Percentiles rank a stretch among this genome's conserved stretches.
These are phyloP conservation scores for Lycocerus yunnanus DNA, from an alignment of 2,888 invertebrate genomes.

Conservation along the genomic window DNA sequence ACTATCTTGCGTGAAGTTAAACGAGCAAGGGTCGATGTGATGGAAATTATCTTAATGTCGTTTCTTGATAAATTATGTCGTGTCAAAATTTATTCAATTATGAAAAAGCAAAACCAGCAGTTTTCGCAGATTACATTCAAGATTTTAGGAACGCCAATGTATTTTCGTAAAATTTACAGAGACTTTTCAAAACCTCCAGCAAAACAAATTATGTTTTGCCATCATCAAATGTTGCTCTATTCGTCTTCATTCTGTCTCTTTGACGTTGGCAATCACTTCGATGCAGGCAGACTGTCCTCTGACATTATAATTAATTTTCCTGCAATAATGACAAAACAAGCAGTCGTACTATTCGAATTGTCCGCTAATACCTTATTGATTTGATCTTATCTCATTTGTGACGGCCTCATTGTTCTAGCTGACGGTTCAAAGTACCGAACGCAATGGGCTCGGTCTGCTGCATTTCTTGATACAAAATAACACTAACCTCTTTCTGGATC, in stretches of 20 bases:
- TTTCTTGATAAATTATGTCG: neutral
- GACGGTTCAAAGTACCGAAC: too few relatives aligned
- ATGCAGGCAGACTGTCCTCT: neutral
- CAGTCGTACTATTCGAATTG: too few relatives aligned
- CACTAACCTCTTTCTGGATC: too few relatives aligned
- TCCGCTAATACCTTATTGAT: too few relatives aligned
- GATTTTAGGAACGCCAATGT: neutral
- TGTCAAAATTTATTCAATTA: neutral
- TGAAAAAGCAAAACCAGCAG: neutral
- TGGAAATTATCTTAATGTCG: neutral
- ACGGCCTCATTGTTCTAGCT: too few relatives aligned
- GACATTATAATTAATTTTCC: neutral
- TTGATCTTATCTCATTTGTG: too few relatives aligned
- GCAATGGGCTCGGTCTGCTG: too few relatives aligned
- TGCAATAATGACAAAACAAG: too few relatives aligned
- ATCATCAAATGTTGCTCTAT: too few relatives aligned
- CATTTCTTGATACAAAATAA: too few relatives aligned
- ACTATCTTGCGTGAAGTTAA: neutral
- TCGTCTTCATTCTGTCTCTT: too few relatives aligned
- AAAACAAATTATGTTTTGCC: too few relatives aligned
- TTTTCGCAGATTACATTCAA: neutral
- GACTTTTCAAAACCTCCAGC: neutral
- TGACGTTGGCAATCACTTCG: neutral
- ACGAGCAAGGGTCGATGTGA: neutral
- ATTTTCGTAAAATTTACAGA: neutral